phyloP scores from a whole-genome alignment of 2,888 invertebrate species.

The Cloeon dipterum region DNA sequence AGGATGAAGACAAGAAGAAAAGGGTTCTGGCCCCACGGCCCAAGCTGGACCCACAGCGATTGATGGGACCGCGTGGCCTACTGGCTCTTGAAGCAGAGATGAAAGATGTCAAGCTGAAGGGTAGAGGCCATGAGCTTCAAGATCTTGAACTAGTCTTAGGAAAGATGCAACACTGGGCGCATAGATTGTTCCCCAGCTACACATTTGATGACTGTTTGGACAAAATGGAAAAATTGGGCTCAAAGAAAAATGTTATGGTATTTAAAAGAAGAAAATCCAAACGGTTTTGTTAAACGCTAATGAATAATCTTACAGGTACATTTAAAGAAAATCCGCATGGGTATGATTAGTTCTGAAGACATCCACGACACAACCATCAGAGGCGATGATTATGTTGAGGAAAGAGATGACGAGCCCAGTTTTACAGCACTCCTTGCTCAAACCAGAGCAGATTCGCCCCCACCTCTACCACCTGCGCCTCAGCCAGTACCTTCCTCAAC shows the following conservation, averaged over 20 bases:
- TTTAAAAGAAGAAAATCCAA: constrained; percentile 9
- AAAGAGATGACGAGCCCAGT: constrained; percentile 17
- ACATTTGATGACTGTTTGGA: constrained; percentile 66
- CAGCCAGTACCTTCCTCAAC: constrained; percentile 1
- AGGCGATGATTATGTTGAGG: constrained; percentile 18
- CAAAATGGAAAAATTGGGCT: constrained; percentile 59
- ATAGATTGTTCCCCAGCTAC: constrained; percentile 72
- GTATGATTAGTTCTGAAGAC: constrained; percentile 20
- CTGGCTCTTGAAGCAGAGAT: constrained; percentile 57
- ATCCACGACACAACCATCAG: constrained; percentile 17
- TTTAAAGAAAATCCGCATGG: constrained; percentile 27
- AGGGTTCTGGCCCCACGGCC: constrained; percentile 36
- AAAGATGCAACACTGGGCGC: constrained; percentile 80
- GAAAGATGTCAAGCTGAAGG: constrained; percentile 56
- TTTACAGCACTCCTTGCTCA: not conserved
- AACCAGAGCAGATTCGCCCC: not conserved
- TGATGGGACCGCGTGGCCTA: constrained; percentile 61
- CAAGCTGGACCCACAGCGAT: constrained; percentile 37
- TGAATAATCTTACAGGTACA: constrained; percentile 21
- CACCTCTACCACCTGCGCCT: constrained; percentile 1
- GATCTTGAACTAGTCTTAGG: constrained; percentile 63
- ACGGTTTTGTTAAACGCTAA: not conserved
- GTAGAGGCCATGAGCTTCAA: constrained; percentile 58
- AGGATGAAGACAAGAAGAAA: constrained; percentile 22
- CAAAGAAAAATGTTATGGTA: constrained; percentile 56